These are phyloP conservation scores for Odontomachus brunneus DNA, from an alignment of 1,140 invertebrate species.

Conservation along the genomic window DNA sequence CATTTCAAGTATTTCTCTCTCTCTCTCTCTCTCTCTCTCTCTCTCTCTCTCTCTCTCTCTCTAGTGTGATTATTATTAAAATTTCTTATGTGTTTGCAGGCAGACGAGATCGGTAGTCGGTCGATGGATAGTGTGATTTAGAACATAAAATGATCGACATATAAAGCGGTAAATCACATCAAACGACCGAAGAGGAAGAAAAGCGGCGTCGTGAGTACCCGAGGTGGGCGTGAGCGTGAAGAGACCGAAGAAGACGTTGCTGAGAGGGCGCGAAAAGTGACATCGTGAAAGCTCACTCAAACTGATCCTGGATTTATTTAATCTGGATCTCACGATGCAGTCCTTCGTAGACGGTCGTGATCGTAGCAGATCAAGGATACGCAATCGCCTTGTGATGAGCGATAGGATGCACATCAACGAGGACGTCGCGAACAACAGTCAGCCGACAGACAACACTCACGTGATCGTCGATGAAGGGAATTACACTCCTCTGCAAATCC, in stretches of 20 bases:
- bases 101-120: slow-evolving; percentile 49
- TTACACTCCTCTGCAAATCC: not conserved
- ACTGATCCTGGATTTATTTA: no score
- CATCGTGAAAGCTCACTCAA: slow-evolving; percentile 3
- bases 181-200: no score
- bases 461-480: not conserved
- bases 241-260: no score
- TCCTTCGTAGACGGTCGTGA: not conserved
- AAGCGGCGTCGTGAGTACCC: no score
- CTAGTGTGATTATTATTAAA: slow-evolving; percentile 31
- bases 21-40: no score
- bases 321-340: slow-evolving; percentile 59
- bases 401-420: no score
- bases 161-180: not conserved
- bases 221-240: not conserved
- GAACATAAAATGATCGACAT: slow-evolving; percentile 59
- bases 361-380: not conserved
- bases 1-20: no score
- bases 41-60: no score
- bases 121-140: slow-evolving; percentile 61
- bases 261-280: no score
- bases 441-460: not conserved
- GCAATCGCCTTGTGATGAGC: slow-evolving; percentile 1
- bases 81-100: slow-evolving; percentile 62
- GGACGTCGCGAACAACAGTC: no score